Percentiles rank a stretch among this genome's conserved stretches.
Conservation (phyloP, 2,113 vertebrate genomes). For the Tricholaema leucomelas region DNA sequence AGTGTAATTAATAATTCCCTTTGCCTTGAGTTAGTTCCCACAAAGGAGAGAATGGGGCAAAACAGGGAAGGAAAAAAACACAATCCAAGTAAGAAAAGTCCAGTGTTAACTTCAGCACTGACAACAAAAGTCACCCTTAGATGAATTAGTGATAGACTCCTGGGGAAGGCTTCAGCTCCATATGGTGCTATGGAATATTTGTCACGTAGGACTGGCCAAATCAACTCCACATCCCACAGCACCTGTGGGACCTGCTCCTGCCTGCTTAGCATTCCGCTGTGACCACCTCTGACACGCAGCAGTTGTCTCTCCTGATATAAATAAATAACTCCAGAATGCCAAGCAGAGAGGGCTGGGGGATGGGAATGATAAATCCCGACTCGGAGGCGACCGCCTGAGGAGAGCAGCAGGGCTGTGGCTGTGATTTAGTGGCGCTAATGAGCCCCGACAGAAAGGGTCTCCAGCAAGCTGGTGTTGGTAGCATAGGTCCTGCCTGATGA, state of each 20-base stretch:
- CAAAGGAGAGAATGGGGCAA: constrained; percentile 18
- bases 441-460: not conserved
- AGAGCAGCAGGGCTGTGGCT: not conserved
- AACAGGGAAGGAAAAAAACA: not conserved
- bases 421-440: constrained; percentile 35
- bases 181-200: constrained; percentile 49
- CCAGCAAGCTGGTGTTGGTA: not conserved
- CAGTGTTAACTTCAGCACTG: constrained; percentile 7
- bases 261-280: constrained; percentile 38
- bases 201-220: constrained; percentile 1
- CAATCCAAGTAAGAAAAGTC: constrained; percentile 17
- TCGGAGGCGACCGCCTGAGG: accelerated
- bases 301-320: constrained; percentile 55
- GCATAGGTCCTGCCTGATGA: not conserved
- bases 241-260: not conserved
- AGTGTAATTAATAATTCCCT: constrained; percentile 67
- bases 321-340: constrained; percentile 61
- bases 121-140: constrained; percentile 54
- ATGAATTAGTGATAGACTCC: constrained; percentile 63
- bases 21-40: constrained; percentile 33
- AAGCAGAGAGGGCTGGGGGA: constrained; percentile 22
- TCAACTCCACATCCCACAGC: not conserved
- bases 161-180: constrained; percentile 17
- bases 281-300: constrained; percentile 4
- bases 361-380: constrained; percentile 10